A percentile compares a stretch with the other conserved stretches of the same genome.
Evolutionary conservation across 1,140 invertebrate species (phyloP).

Genomic region (Diorhabda elongata): DNA sequence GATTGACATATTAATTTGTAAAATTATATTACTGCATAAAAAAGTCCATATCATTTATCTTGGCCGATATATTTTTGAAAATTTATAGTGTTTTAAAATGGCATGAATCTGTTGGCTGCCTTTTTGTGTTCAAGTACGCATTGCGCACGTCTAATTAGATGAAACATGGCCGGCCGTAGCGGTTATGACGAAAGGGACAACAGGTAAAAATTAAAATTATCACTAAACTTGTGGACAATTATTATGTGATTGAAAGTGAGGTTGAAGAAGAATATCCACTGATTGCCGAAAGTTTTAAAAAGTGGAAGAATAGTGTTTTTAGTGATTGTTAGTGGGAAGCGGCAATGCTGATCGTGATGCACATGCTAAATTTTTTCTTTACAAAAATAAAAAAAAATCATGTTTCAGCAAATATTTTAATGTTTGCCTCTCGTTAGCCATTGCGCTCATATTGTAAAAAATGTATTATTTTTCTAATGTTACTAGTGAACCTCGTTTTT

Average conservation of each 20-base stretch:
- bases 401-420: too few species aligned
- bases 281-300: conserved; percentile 3
- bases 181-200: conserved; percentile 45
- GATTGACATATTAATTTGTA: not conserved
- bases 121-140: conserved; percentile 6
- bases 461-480: too few species aligned
- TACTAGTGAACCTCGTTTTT: too few species aligned
- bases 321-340: conserved; percentile 16
- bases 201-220: conserved; percentile 39
- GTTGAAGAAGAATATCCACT: not conserved
- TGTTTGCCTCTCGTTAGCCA: too few species aligned
- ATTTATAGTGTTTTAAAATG: conserved; percentile 4
- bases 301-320: not conserved
- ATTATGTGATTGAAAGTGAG: conserved; percentile 9
- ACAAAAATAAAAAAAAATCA: not conserved
- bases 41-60: too few species aligned
- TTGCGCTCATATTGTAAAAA: too few species aligned
- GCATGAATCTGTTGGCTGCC: conserved; percentile 12
- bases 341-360: conserved; percentile 24
- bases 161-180: conserved; percentile 46
- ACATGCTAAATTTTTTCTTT: conserved; percentile 31
- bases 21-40: too few species aligned
- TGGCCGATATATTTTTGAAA: not conserved
- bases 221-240: conserved; percentile 17
- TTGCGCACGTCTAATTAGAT: conserved; percentile 19